Evolutionary conservation across 2,797 vertebrate species (phyloP).

Genomic region (Rhyacichthys aspro): DNA sequence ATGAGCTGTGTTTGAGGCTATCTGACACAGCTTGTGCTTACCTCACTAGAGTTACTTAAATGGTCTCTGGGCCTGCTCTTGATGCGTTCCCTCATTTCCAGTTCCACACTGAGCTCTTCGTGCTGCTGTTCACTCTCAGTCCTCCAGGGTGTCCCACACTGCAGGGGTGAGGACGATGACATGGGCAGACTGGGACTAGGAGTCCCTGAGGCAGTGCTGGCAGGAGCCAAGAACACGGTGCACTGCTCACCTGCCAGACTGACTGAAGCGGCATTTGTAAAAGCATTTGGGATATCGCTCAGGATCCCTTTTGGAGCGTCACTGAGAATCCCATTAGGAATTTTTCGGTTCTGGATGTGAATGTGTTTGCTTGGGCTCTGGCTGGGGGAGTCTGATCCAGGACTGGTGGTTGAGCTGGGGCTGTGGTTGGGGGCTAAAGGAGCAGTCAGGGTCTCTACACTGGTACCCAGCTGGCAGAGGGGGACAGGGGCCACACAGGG

Average conservation of each 20-base stretch:
- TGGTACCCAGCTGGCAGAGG: constrained; percentile 72
- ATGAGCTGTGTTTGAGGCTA: background rate
- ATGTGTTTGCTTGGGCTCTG: constrained; percentile 65
- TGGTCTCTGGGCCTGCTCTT: constrained; percentile 77
- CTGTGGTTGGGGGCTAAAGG: constrained; percentile 57
- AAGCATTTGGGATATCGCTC: constrained; percentile 29
- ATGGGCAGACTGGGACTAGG: constrained; percentile 78
- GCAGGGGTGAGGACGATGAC: constrained; percentile 72
- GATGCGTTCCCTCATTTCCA: constrained; percentile 84
- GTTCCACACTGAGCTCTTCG: constrained; percentile 79
- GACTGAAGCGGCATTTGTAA: constrained; percentile 52
- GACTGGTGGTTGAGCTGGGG: constrained; percentile 65
- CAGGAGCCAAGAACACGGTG: constrained; percentile 69
- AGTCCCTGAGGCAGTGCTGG: constrained; percentile 69
- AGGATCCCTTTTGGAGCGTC: constrained; percentile 44
- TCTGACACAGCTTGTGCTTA: constrained; percentile 23
- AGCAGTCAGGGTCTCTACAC: constrained; percentile 53
- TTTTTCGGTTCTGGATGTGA: constrained; percentile 59
- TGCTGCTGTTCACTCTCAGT: constrained; percentile 69
- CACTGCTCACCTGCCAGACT: constrained; percentile 65
- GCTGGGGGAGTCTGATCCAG: constrained; percentile 66
- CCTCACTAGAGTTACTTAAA: constrained; percentile 50
- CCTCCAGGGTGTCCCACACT: constrained; percentile 72
- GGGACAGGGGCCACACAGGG: constrained; percentile 73
- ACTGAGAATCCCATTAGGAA: constrained; percentile 61